Base-by-base conservation (phyloP, 2,113 vertebrate genomes). In the Protobothrops flavoviridis region DNA sequence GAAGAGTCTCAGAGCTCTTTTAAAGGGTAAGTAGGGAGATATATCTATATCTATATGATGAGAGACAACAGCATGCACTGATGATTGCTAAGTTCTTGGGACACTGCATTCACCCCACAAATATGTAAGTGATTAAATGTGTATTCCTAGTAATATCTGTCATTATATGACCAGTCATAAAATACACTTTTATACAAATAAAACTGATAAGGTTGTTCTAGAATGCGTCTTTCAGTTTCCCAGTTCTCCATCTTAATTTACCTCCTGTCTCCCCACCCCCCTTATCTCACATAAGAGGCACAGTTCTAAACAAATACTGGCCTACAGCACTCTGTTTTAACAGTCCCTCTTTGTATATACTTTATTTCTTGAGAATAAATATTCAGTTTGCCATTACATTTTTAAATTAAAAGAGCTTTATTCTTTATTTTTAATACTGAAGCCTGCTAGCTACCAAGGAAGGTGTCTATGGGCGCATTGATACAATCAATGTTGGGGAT, bases 1-100 rank as follows among this genome's bases (percentile, higher is more conserved):
- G 87, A 53, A 81, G 87, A 85, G 15, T 90, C 7, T 85, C 50
- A 87, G 57, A 74, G 59, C 61, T 88, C 91, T 92, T 92, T 55
- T 56, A 92, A 92, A 89, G 13, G 61, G 24, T 81, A 45, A 24
- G 45, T 88, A 64, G 29, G 59, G 87, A 88, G 23, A 15, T 88
- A 45, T 81, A 74, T 26, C 4, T 21, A 53, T 74, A 52, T 69
- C 17, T 88, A 43, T 55, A 43, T 81, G 20, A 52, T 39, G 48
- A 45, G 86, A 88, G 59, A 29, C 61, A 88, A 43, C 26, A 50
- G 13, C 74, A 81, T 81, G 33, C 74, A 81, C 33, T 43, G 17
- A n/a, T 50, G 26, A 48, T 12, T n/a, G 48, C 52, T 48, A 48
- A 17, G 85, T 93, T 56, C 52, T 59, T 93, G 48, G n/a, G 64